Base-by-base conservation (phyloP, 2,113 vertebrate genomes). In the Pteronura brasiliensis region DNA sequence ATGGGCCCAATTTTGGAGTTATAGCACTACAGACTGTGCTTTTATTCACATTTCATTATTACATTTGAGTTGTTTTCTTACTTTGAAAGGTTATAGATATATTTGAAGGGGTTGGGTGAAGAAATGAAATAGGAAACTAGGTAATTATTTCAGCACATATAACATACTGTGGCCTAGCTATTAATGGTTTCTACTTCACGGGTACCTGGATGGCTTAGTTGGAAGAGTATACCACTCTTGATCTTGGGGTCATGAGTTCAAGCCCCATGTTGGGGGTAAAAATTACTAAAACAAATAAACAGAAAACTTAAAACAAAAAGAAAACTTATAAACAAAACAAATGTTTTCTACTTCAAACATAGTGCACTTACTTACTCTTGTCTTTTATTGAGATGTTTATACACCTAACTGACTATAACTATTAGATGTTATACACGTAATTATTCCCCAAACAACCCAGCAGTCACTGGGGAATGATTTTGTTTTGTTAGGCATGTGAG, bases 21-120 rank as follows among this genome's bases (percentile, higher is more conserved):
- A 11, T 1, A 36, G 14, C 36, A 69, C 36, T 83, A 11, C 13
- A 90, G 74, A 93, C 27, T 44, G 7, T 76, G 15, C n/a, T 5
- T 74, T 42, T 77, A n/a, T 18, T 91, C 8, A 12, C 74, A 17
- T 52, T 52, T 82, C 77, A 49, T 77, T 93, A 72, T 77, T 67
- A 36, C 3, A 39, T 63, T 6, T 93, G 74, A 55, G 13, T 42
- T 0, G 65, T 94, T 97, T 21, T 93, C 57, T 97, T 7, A 57
- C 47, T 74, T 94, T 92, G 81, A 88, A 96, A 97, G 2, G 1
- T 96, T 97, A 96, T 97, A 96, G 25, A 95, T 88, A 36, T 31
- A 72, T 86, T 90, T 96, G 31, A 98, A 97, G 18, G 42, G 39
- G 4, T 44, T 92, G 7, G 59, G 1, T 44, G 93, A 82, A 36